phyloP scores from a whole-genome alignment of 2,113 vertebrate genomes.

The Rattus norvegicus region GRCr8 NC_086026.1:32251501-32252000 shows the following conservation, averaged over 20 bases:
- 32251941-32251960: not conserved
- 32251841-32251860: rapidly evolving
- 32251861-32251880: not conserved
- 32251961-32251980: not conserved
- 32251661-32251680: not conserved
- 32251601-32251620: not conserved
- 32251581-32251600: too few relatives aligned
- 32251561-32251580: not conserved
- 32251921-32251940: not conserved
- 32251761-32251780: not conserved
- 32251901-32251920: not conserved
- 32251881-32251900: too few relatives aligned
- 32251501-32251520: not conserved
- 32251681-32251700: not conserved
- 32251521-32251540: not conserved
- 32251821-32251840: rapidly evolving
- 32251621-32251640: not conserved
- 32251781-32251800: not conserved
- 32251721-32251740: not conserved
- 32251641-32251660: not conserved
- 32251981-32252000: not conserved
- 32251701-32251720: not conserved
- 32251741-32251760: not conserved
- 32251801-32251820: not conserved
- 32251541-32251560: not conserved